Percentiles rank a stretch among this genome's conserved stretches.
These are phyloP conservation scores for Esox masquinongy DNA, from an alignment of 2,797 vertebrate genomes.

Conservation along the genomic window DNA sequence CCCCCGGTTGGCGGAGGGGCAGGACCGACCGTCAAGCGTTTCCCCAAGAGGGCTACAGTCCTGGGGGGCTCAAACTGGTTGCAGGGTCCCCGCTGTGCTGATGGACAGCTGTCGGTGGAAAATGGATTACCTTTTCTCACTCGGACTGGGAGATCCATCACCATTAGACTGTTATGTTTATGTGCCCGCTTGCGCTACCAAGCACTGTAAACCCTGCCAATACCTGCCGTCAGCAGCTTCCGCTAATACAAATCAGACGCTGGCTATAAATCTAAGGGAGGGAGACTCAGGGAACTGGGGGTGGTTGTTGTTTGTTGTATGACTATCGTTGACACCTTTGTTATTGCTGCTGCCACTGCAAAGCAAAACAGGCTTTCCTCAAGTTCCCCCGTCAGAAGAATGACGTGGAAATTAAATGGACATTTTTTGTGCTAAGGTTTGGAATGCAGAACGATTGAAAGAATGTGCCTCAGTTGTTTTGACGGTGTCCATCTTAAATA, in stretches of 20 bases:
- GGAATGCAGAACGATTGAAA: neutral
- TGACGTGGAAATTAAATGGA: neutral
- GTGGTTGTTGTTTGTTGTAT: conserved; percentile 10
- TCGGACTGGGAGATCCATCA: conserved; percentile 46
- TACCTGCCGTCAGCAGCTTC: conserved; percentile 42
- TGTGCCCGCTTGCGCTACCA: conserved; percentile 18
- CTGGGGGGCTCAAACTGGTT: neutral
- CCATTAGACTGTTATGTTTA: conserved; percentile 44
- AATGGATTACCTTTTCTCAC: conserved; percentile 42
- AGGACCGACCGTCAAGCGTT: neutral
- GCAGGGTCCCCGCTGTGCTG: conserved; percentile 17
- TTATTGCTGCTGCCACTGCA: neutral
- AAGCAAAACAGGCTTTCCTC: neutral
- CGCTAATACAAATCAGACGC: conserved; percentile 37
- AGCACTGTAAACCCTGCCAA: conserved; percentile 37
- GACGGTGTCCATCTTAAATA: neutral
- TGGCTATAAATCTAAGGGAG: conserved; percentile 25
- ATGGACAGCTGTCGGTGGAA: conserved; percentile 52
- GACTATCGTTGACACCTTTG: neutral
- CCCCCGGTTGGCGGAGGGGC: neutral
- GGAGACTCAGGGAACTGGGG: neutral
- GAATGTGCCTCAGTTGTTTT: neutral
- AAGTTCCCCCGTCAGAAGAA: neutral
- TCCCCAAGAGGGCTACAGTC: neutral
- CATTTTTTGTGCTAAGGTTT: neutral